A percentile compares a stretch with the other conserved stretches of the same genome.
Conservation (phyloP, 2,888 invertebrate species). For the Hyles lineata region DNA sequence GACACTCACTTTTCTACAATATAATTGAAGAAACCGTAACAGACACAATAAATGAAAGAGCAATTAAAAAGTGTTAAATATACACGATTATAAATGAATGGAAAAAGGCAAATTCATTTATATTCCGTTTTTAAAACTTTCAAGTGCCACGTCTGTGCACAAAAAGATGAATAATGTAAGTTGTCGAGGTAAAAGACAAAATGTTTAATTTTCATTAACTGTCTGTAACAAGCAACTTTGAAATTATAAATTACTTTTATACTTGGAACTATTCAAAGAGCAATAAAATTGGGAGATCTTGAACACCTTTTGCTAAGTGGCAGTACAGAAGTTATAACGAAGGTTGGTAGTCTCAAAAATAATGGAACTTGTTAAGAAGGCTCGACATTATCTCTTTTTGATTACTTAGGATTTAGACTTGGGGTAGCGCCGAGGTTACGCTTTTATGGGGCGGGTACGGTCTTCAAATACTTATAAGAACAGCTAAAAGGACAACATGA, state of each 20-base stretch:
- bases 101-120: background rate
- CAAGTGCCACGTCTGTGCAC: background rate
- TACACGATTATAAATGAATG: constrained; percentile 5
- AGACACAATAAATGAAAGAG: background rate
- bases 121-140: background rate
- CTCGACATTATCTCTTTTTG: constrained; percentile 6
- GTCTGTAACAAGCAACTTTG: constrained; percentile 17
- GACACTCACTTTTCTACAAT: background rate
- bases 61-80: background rate
- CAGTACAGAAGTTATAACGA: constrained; percentile 10
- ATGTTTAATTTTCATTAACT: constrained; percentile 24
- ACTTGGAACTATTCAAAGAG: constrained; percentile 16
- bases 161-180: constrained; percentile 7
- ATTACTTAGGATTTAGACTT: constrained; percentile 6
- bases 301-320: constrained; percentile 10
- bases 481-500: too few species aligned
- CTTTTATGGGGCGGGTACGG: background rate
- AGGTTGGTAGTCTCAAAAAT: background rate
- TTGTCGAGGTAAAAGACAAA: constrained; percentile 16
- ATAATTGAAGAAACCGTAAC: background rate
- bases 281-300: constrained; percentile 10
- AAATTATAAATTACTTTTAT: constrained; percentile 24
- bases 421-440: background rate
- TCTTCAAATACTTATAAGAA: too few species aligned
- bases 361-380: background rate